phyloP scores from a whole-genome alignment of 1,140 invertebrate genomes.

The Subanguina moxae region DNA sequence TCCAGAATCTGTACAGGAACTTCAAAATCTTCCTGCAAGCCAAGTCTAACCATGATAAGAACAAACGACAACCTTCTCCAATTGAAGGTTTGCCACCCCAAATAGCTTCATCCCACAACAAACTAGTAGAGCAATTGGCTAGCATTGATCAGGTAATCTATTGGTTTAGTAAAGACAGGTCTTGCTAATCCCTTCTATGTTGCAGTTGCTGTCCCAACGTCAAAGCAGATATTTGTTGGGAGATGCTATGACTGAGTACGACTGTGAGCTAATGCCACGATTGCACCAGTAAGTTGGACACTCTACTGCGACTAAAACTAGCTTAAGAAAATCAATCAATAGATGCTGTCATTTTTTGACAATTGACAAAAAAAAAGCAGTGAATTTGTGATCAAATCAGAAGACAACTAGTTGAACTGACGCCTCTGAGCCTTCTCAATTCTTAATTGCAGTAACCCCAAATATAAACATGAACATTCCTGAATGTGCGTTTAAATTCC shows the following conservation, averaged over 20 bases:
- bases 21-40: constrained; percentile 60
- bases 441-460: too few relatives aligned
- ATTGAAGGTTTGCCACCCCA: constrained; percentile 50
- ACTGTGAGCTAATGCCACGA: constrained; percentile 96
- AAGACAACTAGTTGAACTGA: too few relatives aligned
- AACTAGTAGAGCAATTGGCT: constrained; percentile 55
- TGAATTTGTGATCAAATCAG: too few relatives aligned
- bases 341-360: too few relatives aligned
- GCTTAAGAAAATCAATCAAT: too few relatives aligned
- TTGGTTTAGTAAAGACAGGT: background rate
- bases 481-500: too few relatives aligned
- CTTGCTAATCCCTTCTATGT: background rate
- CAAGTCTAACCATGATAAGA: constrained; percentile 54
- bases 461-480: too few relatives aligned
- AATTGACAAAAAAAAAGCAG: too few relatives aligned
- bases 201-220: constrained; percentile 45
- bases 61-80: constrained; percentile 36
- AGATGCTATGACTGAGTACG: constrained; percentile 95
- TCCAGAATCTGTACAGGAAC: constrained; percentile 62
- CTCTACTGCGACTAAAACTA: too few relatives aligned
- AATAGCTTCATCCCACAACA: constrained; percentile 49
- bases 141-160: constrained; percentile 35
- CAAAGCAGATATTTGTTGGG: constrained; percentile 84
- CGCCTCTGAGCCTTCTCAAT: too few relatives aligned
- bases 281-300: constrained; percentile 72